phyloP scores from a whole-genome alignment of 1,140 invertebrate species.

The Scaptomyza hsui region DNA sequence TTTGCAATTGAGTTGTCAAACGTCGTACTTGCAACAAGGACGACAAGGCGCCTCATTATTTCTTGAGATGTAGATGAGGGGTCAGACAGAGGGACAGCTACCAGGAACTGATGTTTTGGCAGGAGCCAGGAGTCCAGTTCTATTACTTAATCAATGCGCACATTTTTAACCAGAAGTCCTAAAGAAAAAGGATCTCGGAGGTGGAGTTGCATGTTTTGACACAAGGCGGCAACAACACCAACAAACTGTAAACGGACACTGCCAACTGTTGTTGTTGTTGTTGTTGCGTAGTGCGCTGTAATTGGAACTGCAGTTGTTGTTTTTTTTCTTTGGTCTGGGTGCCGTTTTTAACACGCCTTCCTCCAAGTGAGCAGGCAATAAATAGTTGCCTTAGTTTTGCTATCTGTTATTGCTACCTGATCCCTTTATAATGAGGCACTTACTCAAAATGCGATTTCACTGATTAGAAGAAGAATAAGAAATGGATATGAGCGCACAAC shows the following conservation, averaged over 20 bases:
- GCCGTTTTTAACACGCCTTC: conserved; percentile 55
- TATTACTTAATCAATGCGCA: conserved; percentile 76
- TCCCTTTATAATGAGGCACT: conserved; percentile 36
- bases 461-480: conserved; percentile 15
- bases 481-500: not conserved
- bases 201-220: conserved; percentile 66
- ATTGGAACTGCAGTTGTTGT: conserved; percentile 57
- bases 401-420: conserved; percentile 16
- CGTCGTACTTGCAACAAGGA: conserved; percentile 9
- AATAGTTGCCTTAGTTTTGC: too few relatives aligned
- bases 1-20: conserved; percentile 74
- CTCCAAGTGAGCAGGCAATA: conserved; percentile 22
- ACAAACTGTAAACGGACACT: conserved; percentile 48
- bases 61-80: conserved; percentile 19
- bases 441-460: conserved; percentile 22
- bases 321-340: conserved; percentile 30
- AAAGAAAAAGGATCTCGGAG: not conserved
- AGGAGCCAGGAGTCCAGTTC: conserved; percentile 24
- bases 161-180: conserved; percentile 64
- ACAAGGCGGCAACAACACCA: conserved; percentile 53
- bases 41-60: conserved; percentile 48
- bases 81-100: conserved; percentile 5
- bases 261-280: conserved; percentile 17
- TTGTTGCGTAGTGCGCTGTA: conserved; percentile 40
- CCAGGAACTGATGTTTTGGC: conserved; percentile 12